Base-by-base conservation (phyloP, 2,797 vertebrate genomes). In the Pempheris klunzingeri region DNA sequence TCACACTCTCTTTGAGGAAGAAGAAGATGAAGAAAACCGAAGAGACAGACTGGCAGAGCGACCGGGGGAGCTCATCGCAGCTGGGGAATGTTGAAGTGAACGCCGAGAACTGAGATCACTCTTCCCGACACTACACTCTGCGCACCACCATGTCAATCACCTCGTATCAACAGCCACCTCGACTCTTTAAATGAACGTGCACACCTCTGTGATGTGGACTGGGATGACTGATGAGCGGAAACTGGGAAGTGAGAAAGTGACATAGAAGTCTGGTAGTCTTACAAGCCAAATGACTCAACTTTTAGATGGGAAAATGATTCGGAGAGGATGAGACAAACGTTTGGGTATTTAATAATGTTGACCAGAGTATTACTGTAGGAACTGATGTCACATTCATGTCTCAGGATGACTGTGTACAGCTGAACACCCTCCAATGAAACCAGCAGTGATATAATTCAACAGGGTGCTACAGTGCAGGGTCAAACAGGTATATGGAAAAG, bases 61-160 rank as follows among this genome's bases (percentile, higher is more conserved):
- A 81, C 85, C 93, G 0, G 94, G 91, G 41, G 95, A 96, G 87
- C 92, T 96, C 67, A 95, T 96, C 17, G 88, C 93, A n/a, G 95
- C 95, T 13, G 95, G 94, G 71, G 94, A 96, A 81, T 96, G 94
- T 88, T 96, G 83, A 95, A 84, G 81, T 86, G 49, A 73, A 46
- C 5, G 3, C n/a, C 15, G 36, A n/a, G n/a, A 3, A 74, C 15
- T 2, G 59, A 64, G 57, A 72, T 80, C 78, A 20, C 55, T 67
- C 53, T 49, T 20, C n/a, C 55, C 3, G 10, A 71, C 73, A 75
- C 63, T 30, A 60, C 71, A 77, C 55, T 70, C 74, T 74, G 78
- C 54, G 30, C 88, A 90, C 55, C 67, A 55, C 81, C 69, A 78
- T 18, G 83, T 82, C 77, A 61, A 54, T 74, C 80, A 80, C 71